phyloP scores from a whole-genome alignment of 92 coral and sea anemone species.

The Heliopora coerulea region DNA sequence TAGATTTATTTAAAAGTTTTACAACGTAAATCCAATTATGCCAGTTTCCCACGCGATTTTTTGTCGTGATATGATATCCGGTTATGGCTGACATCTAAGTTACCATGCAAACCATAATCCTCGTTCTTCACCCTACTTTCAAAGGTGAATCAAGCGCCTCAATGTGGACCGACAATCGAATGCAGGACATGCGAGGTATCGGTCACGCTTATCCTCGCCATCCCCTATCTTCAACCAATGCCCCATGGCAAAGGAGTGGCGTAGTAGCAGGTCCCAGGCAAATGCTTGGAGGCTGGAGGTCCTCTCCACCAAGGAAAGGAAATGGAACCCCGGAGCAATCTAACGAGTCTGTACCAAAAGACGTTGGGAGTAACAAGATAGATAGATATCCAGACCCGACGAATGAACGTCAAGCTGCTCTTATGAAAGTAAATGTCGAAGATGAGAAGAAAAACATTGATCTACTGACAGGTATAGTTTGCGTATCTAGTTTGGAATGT shows the following conservation, averaged over 20 bases:
- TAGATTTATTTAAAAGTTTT: no score
- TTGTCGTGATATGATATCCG: no score
- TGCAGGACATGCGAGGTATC: conserved; percentile 35
- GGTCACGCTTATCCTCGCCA: conserved; percentile 30
- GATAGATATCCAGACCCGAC: background rate
- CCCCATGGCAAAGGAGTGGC: conserved; percentile 30
- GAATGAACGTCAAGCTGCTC: background rate
- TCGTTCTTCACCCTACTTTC: no score
- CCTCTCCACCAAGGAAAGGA: background rate
- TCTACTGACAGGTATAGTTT: background rate
- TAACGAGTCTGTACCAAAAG: background rate
- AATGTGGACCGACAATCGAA: conserved; percentile 39
- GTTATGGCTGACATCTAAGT: no score
- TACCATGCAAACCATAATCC: no score
- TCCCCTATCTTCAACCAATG: conserved; percentile 6
- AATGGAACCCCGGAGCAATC: background rate
- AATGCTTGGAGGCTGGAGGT: conserved; percentile 21
- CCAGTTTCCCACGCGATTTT: no score
- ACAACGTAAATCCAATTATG: no score
- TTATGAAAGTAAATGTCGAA: background rate
- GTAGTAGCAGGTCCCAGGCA: conserved; percentile 1
- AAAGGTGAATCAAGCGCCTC: conserved; percentile 27
- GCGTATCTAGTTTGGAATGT: no score
- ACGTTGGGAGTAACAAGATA: background rate
- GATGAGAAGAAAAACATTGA: background rate